Conservation (phyloP, 2,888 invertebrate species). For the Hypena proboscidalis region DNA sequence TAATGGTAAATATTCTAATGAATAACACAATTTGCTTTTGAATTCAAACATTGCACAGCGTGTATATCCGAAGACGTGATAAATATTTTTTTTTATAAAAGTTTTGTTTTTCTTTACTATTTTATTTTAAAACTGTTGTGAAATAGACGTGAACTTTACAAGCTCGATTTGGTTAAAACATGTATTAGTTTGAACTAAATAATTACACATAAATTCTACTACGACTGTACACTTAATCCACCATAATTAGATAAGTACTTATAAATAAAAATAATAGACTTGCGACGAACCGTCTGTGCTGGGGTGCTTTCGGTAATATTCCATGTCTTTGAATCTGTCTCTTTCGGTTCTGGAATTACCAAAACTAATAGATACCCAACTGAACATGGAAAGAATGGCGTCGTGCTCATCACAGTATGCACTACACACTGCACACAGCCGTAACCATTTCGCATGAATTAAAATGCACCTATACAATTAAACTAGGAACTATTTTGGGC, state of each 20-base stretch:
- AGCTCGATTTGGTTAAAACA: constrained; percentile 23
- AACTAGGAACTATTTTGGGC: constrained; percentile 70
- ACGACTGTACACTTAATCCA: constrained; percentile 48
- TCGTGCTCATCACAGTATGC: constrained; percentile 44
- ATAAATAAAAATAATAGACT: constrained; percentile 27
- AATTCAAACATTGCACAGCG: too few species aligned
- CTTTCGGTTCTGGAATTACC: too few species aligned
- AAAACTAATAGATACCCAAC: background rate
- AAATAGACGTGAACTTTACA: constrained; percentile 14
- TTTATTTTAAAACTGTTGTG: constrained; percentile 7
- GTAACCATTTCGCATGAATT: constrained; percentile 49
- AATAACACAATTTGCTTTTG: too few species aligned
- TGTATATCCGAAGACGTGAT: too few species aligned
- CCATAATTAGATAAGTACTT: constrained; percentile 39
- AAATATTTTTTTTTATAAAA: constrained; percentile 1
- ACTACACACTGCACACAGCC: constrained; percentile 44
- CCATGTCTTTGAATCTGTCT: too few species aligned
- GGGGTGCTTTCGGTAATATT: background rate
- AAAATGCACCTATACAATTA: constrained; percentile 78
- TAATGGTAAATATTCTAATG: too few species aligned
- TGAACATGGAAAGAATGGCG: background rate
- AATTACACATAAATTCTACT: constrained; percentile 41
- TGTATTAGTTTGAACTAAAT: constrained; percentile 37
- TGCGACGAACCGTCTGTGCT: background rate
- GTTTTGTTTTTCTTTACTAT: constrained; percentile 26